Percentiles rank a stretch among this genome's conserved stretches.
phyloP scores from a whole-genome alignment of 2,797 vertebrate species.

The Botia kubotai region DNA sequence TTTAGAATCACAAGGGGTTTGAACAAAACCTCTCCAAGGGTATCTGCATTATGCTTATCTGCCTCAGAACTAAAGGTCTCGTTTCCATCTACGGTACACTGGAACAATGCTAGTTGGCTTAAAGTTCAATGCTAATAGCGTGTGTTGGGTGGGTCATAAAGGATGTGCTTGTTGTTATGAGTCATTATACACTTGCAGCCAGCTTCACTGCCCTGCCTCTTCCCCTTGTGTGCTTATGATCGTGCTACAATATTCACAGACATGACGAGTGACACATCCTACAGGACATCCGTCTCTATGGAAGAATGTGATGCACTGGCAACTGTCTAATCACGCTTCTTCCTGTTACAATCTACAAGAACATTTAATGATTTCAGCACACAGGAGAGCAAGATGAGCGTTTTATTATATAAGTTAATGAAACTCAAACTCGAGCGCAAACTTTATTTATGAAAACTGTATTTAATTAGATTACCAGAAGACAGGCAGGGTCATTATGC shows the following conservation, averaged over 20 bases:
- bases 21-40: slow-evolving; percentile 28
- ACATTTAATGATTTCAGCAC: background rate
- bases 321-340: background rate
- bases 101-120: slow-evolving; percentile 9
- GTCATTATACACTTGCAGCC: slow-evolving; percentile 29
- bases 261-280: slow-evolving; percentile 64
- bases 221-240: background rate
- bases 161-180: slow-evolving; percentile 26
- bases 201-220: slow-evolving; percentile 16
- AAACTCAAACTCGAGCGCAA: background rate
- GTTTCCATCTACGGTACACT: slow-evolving; percentile 10
- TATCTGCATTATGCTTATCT: slow-evolving; percentile 25
- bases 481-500: too few species aligned
- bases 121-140: slow-evolving; percentile 25
- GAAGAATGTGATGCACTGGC: slow-evolving; percentile 16
- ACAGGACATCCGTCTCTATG: slow-evolving; percentile 35
- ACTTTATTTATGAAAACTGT: too few species aligned
- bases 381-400: background rate
- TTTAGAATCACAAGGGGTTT: slow-evolving; percentile 34
- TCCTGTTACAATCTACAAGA: background rate
- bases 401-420: background rate
- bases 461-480: background rate
- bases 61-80: slow-evolving; percentile 6
- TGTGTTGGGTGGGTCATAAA: slow-evolving; percentile 8
- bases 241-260: slow-evolving; percentile 60